Base-by-base conservation (phyloP, 64 coral and sea anemone species). In the Dendronephthya gigantea region DNA sequence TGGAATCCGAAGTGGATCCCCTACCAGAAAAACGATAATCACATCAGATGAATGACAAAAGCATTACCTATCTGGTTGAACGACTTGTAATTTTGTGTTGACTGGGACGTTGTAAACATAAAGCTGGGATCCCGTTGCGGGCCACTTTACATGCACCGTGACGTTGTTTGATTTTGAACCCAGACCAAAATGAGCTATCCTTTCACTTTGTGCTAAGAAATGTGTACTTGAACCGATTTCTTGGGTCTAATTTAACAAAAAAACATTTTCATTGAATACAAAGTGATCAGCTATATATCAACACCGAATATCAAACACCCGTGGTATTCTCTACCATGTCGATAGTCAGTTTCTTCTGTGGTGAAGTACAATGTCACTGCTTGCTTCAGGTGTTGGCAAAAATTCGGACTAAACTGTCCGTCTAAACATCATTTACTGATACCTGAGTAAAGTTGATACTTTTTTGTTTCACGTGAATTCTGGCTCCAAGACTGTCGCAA, bases 141-240 rank as follows among this genome's bases (percentile, higher is more conserved):
- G 88, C 93, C 93, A 96, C 58, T 25, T 85, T 28, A 96, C 93
- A 32, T 51, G 68, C 15, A 96, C 81, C 14, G 87, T 92, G 33
- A 96, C 88, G 65, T 96, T 96, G n/a, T 70, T 87, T 40, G 29
- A 68, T 22, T 88, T 85, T 19, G 48, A 47, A 3, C 93, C 93
- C 51, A 96, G 82, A 38, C 93, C 93, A 92, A 96, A 96, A 33
- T 96, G 93, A 40, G 87, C 90, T 31, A 68, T 87, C 1, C 87
- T 74, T 39, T 89, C 90, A 41, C 93, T 96, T 82, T 96, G 93
- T 7, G 90, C 93, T 23, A 96, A 82, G 66, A 84, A 96, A 35
- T 96, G 93, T 62, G 93, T 96, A 79, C 84, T 87, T 36, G 93
- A 96, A 34, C 93, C 93, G 16, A 96, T 91, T 58, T 96, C 93